Evolutionary conservation across 2,888 invertebrate genomes (phyloP), one percentile per base, ranked within the genome.

Genomic region (Luperina testacea): DNA sequence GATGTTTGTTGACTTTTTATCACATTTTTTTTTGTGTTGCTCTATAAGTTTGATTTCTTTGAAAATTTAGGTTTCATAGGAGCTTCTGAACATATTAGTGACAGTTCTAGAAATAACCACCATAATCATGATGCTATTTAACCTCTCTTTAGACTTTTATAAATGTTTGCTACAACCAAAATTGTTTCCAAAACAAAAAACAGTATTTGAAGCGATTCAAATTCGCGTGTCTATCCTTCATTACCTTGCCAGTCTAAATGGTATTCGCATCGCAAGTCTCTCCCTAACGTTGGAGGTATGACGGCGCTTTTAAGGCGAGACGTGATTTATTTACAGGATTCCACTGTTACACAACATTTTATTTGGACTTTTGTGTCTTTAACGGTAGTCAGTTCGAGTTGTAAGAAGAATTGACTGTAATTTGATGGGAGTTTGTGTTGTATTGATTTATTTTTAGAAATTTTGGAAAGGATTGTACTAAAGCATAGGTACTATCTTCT

Each of bases 291-390:
- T 69, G 80, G 76, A 78, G 80, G 78, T 86, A 83, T 86, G 86
- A 82, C 81, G 77, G 64, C 61, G 79, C 80, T 86, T 83, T 81
- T 81, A 87, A 73, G 70, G 75, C 53, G 45, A 78, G 45, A 69
- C 80, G 77, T 88, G 88, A 88, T 88, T 89, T 89, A 86, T 89
- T 82, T 84, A 78, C 78, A 84, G 63, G 69, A 89, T 89, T 82
- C 67, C 63, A 63, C 65, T 80, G 69, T 78, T 80, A 71, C 32
- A 69, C 64, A 73, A 79, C 42, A 76, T 84, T 89, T 77, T 82
- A 80, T 86, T 83, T 73, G 17, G 32, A 69, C n/a, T 83, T 77
- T 72, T 79, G 53, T 32, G 42, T 32, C 51, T 48, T 24, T 38
- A 64, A 79, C 48, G n/a, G 9, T 27, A 63, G 42, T 57, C 20